Percentiles rank a stretch among this genome's conserved stretches.
phyloP scores from a whole-genome alignment of 2,113 vertebrate species.

The Maccullochella peelii region DNA sequence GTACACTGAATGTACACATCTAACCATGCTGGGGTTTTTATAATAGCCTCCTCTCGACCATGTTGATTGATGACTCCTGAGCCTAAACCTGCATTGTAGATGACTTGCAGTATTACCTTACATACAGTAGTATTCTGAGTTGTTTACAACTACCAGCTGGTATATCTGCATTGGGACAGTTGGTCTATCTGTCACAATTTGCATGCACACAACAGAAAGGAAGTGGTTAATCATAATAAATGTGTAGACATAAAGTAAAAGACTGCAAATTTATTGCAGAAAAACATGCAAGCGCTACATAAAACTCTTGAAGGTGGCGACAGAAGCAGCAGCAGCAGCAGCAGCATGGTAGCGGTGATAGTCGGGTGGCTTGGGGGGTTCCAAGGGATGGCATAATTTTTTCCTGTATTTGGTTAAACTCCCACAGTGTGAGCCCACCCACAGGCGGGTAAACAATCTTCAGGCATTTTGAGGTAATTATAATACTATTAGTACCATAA shows the following conservation, averaged over 20 bases:
- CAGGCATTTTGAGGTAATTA: constrained; percentile 57
- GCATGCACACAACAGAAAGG: constrained; percentile 25
- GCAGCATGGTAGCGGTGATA: constrained; percentile 27
- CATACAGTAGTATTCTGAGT: constrained; percentile 18
- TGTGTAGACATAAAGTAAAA: constrained; percentile 14
- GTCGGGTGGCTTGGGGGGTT: constrained; percentile 13
- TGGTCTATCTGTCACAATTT: constrained; percentile 47
- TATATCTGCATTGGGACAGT: constrained; percentile 26
- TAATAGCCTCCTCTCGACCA: not conserved
- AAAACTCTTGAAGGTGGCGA: constrained; percentile 19
- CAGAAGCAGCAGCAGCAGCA: constrained; percentile 1
- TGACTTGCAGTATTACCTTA: constrained; percentile 39
- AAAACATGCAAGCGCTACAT: constrained; percentile 6
- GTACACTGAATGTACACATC: constrained; percentile 8
- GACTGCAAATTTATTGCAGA: constrained; percentile 13
- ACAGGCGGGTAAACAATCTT: constrained; percentile 59
- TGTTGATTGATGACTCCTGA: constrained; percentile 50
- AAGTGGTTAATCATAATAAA: constrained; percentile 48
- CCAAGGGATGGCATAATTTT: constrained; percentile 37
- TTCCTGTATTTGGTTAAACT: constrained; percentile 47
- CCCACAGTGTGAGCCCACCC: constrained; percentile 39
- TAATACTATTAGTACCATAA: constrained; percentile 44
- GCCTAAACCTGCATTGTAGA: constrained; percentile 29
- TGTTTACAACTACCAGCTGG: constrained; percentile 51
- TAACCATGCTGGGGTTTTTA: not conserved